Evolutionary conservation across 2,797 vertebrate genomes (phyloP), one percentile per base, ranked within the genome.

Genomic region (Scarus forsteni): DNA sequence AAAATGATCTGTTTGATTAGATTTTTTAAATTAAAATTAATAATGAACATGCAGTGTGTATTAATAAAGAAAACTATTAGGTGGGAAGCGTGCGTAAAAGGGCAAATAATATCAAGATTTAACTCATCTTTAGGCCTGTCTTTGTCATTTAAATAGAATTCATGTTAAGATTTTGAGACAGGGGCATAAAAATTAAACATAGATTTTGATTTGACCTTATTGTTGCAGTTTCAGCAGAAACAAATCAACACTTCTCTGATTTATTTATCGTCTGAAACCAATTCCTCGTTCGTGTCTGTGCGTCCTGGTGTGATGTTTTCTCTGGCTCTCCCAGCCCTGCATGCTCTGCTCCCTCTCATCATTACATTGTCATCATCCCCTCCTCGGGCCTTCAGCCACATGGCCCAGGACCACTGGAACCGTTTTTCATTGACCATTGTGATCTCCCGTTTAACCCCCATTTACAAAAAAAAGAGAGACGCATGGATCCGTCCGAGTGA

Each of bases 401-500:
- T 66, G 85, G 66, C 75, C 67, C 13, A 16, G 77, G 75, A 67
- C 67, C 60, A 65, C 77, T 85, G 83, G 61, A 80, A 65, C n/a
- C 72, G 93, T 54, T 94, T 93, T 94, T 27, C 27, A 92, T 95
- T 95, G 95, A 96, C 95, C 93, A 90, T 85, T 92, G 92, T 95
- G 94, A 94, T 92, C 94, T 93, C 89, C 81, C 66, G 85, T 91
- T 92, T 90, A 90, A 27, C 27, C 27, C 85, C 86, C 94, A 95
- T 96, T 95, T 95, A 96, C 92, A 93, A 92, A 95, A 95, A 27
- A 27, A 27, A 27, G n/a, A n/a, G n/a, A n/a, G 95, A 95, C 94
- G 92, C 96, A 92, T 91, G 93, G 95, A 95, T 95, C 94, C 92
- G 93, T 92, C 93, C 94, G 94, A 95, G 94, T 96, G 95, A 95